Evolutionary conservation across 2,797 vertebrate species (phyloP), one percentile per base, ranked within the genome.

Genomic region (Microchirus variegatus): DNA sequence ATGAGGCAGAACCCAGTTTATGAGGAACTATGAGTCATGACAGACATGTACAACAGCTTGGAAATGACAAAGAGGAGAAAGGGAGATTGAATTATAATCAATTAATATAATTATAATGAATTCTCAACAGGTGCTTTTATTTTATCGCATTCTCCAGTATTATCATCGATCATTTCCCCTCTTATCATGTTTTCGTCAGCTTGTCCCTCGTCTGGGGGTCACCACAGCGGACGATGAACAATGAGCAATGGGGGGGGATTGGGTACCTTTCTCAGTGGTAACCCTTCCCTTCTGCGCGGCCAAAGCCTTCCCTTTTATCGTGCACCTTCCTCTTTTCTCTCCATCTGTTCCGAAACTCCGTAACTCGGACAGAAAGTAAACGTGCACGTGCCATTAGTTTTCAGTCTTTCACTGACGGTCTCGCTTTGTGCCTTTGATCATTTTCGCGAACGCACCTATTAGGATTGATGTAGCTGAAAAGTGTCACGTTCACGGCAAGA

Each of bases 61-160:
- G 59, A 10, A 58, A 40, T 15, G 48, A 64, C 61, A 63, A 36
- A 13, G 57, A 67, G 19, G 50, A 65, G 17, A 67, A 67, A 73
- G 53, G 18, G 55, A 81, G 53, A 85, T 79, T 70, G 73, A 84
- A 84, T 61, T 22, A 22, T 22, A 22, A 22, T 22, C 22, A 22
- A 22, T 22, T 1, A 3, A 1, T 3, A 22, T 22, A 22, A 22
- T 22, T 22, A 22, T 22, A 22, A 22, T 22, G 22, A 88, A 86
- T 81, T 82, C 67, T 59, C 73, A 77, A 64, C 72, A 64, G 63
- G 78, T 72, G 18, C 19, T 60, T 86, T 75, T 71, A 81, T 78
- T 87, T 85, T 68, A 90, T 82, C 80, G 73, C 72, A 82, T 82
- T 87, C 18, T 16, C 66, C 73, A 66, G 77, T 81, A 54, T 69